Evolutionary conservation across 30 jellyfish, hydroid and myxozoan genomes (phyloP).

Genomic region (Nemopilema nomurai): DNA sequence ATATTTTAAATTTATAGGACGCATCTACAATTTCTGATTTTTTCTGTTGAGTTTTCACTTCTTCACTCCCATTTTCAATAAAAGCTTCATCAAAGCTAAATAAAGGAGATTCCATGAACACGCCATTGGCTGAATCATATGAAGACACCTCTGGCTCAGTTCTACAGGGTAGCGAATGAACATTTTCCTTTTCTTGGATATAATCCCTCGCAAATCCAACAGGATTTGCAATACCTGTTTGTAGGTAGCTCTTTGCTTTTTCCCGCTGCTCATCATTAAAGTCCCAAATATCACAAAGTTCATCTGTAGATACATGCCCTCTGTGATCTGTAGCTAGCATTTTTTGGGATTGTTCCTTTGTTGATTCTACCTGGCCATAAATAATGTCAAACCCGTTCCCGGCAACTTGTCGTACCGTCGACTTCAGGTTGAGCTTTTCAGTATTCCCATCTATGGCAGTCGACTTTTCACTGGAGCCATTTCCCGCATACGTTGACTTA

Average conservation of each 20-base stretch:
- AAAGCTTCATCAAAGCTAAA: not conserved
- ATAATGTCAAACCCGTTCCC: not conserved
- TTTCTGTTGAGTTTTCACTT: not conserved
- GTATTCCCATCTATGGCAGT: not conserved
- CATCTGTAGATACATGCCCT: slow-evolving; percentile 1
- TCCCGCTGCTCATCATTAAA: slow-evolving; percentile 39
- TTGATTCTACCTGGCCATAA: not conserved
- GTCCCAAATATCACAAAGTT: slow-evolving; percentile 51
- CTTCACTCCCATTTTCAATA: not conserved
- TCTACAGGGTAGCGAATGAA: not conserved
- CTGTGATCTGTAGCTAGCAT: not conserved
- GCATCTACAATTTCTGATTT: not conserved
- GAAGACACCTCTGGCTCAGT: not conserved
- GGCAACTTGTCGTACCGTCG: not conserved
- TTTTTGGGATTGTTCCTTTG: not conserved
- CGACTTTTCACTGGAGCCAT: not conserved
- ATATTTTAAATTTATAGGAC: slow-evolving; percentile 1
- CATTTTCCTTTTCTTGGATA: slow-evolving; percentile 12
- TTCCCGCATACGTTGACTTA: not conserved
- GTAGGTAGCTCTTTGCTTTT: slow-evolving; percentile 21
- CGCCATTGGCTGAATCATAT: not conserved
- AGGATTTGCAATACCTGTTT: not conserved
- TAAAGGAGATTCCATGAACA: not conserved
- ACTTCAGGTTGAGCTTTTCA: not conserved
- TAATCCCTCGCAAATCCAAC: not conserved